These are phyloP conservation scores for Mycteria americana DNA, from an alignment of 2,797 vertebrate genomes.

Conservation along the genomic window DNA sequence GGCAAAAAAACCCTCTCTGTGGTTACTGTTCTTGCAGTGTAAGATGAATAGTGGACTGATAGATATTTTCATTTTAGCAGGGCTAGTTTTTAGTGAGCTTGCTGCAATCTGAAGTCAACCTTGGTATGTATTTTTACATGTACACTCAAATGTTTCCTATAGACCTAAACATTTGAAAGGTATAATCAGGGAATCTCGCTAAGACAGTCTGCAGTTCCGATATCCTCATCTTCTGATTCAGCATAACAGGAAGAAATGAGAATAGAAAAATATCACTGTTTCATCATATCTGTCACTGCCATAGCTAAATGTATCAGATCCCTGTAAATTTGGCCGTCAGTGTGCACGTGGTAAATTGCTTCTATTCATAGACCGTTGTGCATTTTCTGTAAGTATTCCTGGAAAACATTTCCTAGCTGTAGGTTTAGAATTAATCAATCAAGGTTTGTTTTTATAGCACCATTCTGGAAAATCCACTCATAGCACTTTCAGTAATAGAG, in stretches of 20 bases:
- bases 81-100: background rate
- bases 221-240: background rate
- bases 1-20: background rate
- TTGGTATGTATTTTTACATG: background rate
- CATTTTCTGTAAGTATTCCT: conserved; percentile 52
- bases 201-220: background rate
- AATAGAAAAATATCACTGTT: background rate
- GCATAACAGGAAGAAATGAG: background rate
- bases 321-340: background rate
- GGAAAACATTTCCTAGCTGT: conserved; percentile 51
- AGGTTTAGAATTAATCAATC: conserved; percentile 74
- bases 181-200: background rate
- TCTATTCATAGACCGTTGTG: background rate
- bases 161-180: background rate
- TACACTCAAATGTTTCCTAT: background rate
- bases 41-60: background rate
- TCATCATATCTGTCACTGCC: background rate
- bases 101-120: background rate
- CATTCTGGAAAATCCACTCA: conserved; percentile 71
- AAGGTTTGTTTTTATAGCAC: conserved; percentile 71
- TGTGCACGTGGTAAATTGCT: background rate
- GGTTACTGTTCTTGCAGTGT: background rate
- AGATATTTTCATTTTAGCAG: background rate
- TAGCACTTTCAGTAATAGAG: conserved; percentile 72
- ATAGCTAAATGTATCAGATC: background rate